phyloP scores from a whole-genome alignment of 2,888 invertebrate species.

The Zygogramma bicolorata region DNA sequence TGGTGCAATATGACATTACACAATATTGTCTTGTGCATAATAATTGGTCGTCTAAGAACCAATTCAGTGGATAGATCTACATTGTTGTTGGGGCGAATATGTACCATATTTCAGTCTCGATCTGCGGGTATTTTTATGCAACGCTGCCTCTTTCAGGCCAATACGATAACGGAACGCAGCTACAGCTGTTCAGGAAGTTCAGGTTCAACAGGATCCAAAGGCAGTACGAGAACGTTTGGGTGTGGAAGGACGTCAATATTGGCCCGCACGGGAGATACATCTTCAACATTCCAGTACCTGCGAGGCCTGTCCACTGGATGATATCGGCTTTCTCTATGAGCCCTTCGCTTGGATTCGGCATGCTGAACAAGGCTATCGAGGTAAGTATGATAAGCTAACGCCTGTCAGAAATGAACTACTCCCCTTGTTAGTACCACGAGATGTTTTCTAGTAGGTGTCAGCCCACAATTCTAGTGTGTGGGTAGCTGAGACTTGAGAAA shows the following conservation, averaged over 20 bases:
- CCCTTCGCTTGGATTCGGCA: conserved; percentile 86
- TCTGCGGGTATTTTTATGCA: too few relatives aligned
- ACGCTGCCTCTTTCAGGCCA: conserved; percentile 71
- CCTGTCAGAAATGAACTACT: too few relatives aligned
- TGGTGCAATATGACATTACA: too few relatives aligned
- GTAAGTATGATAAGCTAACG: conserved; percentile 65
- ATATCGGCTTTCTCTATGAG: conserved; percentile 93
- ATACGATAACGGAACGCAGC: conserved; percentile 75
- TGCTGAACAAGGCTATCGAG: conserved; percentile 83
- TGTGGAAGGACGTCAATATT: conserved; percentile 95
- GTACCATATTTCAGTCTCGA: too few relatives aligned
- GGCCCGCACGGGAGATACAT: conserved; percentile 91
- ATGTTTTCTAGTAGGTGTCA: too few relatives aligned
- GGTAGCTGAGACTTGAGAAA: too few relatives aligned
- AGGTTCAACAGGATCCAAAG: conserved; percentile 90
- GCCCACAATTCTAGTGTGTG: too few relatives aligned
- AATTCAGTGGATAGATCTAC: background rate
- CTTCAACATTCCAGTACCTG: conserved; percentile 87
- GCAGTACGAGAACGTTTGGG: conserved; percentile 95
- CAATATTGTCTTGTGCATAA: too few relatives aligned
- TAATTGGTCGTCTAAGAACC: too few relatives aligned
- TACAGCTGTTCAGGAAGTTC: conserved; percentile 82
- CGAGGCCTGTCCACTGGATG: conserved; percentile 91
- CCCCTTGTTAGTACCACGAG: too few relatives aligned
- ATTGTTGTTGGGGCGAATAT: too few relatives aligned